Percentiles rank a stretch among this genome's conserved stretches.
These are phyloP conservation scores for Synergus umbraculus DNA, from an alignment of 2,888 invertebrate species.

Conservation along the genomic window DNA sequence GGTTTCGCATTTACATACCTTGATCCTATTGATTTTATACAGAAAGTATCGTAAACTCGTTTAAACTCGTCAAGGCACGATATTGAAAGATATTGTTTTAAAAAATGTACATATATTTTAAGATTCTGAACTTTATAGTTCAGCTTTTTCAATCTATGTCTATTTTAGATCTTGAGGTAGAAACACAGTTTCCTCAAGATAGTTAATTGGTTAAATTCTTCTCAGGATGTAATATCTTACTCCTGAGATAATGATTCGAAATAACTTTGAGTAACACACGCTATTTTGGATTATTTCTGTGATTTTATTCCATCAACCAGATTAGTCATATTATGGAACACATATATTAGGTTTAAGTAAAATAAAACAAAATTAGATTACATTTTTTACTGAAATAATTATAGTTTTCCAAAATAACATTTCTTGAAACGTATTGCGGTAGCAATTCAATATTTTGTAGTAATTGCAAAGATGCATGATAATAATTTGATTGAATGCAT, in stretches of 20 bases:
- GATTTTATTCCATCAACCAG: neutral
- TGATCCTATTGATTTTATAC: conserved; percentile 36
- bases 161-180: neutral
- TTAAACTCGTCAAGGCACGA: neutral
- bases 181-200: neutral
- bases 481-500: conserved; percentile 7
- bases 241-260: neutral
- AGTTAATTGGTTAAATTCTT: conserved; percentile 22
- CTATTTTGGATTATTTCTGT: neutral
- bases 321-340: neutral
- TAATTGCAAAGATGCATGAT: neutral
- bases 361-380: neutral
- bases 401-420: too few species aligned
- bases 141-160: neutral
- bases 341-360: neutral
- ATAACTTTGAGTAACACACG: conserved; percentile 6
- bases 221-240: neutral
- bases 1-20: conserved; percentile 26
- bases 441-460: too few species aligned
- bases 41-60: conserved; percentile 38
- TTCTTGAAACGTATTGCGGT: too few species aligned
- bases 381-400: neutral
- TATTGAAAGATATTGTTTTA: neutral
- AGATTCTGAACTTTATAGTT: neutral
- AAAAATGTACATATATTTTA: neutral